These are phyloP conservation scores for Pseudomyrmex gracilis DNA, from an alignment of 1,140 invertebrate genomes.

Conservation along the genomic window DNA sequence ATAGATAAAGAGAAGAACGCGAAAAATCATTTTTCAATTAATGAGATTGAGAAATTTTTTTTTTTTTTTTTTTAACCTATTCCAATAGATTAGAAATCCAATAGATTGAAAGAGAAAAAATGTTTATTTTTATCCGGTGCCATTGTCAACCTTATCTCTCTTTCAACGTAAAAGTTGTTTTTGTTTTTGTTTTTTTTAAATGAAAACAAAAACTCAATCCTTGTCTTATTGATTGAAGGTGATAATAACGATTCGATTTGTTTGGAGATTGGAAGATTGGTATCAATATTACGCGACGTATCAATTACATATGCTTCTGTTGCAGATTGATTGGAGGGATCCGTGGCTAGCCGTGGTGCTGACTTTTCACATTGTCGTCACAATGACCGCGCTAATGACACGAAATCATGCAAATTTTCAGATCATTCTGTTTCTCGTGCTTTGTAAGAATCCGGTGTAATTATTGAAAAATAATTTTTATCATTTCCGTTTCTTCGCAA, in stretches of 20 bases:
- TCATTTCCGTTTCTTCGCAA: neutral
- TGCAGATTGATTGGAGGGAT: slow-evolving; percentile 95
- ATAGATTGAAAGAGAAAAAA: too few species aligned
- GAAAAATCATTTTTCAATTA: too few species aligned
- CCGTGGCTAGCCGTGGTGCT: slow-evolving; percentile 93
- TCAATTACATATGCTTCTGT: slow-evolving; percentile 67
- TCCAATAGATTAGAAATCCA: too few species aligned
- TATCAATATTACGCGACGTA: neutral
- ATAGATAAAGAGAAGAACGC: too few species aligned
- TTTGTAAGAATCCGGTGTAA: slow-evolving; percentile 88
- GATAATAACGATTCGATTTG: neutral
- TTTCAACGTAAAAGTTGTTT: too few species aligned
- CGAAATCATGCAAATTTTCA: slow-evolving; percentile 95
- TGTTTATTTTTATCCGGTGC: too few species aligned
- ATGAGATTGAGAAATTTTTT: too few species aligned
- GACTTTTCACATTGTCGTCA: slow-evolving; percentile 91
- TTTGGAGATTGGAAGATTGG: neutral
- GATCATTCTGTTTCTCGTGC: slow-evolving; percentile 91
- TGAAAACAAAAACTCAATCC: neutral
- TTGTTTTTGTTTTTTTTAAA: neutral
- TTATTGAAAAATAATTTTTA: neutral
- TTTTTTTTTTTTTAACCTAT: too few species aligned
- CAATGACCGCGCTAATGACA: slow-evolving; percentile 91
- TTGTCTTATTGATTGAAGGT: neutral
- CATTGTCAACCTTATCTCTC: too few species aligned